Conservation (phyloP, 2,888 invertebrate species). For the Watsonalla cultraria region DNA sequence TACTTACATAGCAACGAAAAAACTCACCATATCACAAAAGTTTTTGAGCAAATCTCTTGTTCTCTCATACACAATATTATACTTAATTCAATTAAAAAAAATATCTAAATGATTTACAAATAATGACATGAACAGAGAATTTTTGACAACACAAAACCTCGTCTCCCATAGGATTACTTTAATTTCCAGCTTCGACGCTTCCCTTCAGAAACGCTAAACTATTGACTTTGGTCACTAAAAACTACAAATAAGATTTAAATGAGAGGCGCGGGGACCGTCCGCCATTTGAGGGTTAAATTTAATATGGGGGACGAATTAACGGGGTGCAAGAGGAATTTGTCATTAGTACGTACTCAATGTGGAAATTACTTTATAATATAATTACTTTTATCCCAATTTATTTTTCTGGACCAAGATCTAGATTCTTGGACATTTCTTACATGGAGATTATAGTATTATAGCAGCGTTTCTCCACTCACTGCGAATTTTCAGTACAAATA, state of each 20-base stretch:
- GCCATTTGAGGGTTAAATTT: constrained; percentile 22
- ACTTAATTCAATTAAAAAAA: no score
- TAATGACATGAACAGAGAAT: background rate
- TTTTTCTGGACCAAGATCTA: no score
- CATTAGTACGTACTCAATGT: background rate
- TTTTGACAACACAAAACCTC: background rate
- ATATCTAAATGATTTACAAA: no score
- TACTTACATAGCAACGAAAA: no score
- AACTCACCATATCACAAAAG: no score
- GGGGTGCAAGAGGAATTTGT: constrained; percentile 9
- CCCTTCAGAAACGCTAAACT: constrained; percentile 42
- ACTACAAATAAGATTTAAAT: constrained; percentile 75
- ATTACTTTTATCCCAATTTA: no score
- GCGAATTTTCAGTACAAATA: no score
- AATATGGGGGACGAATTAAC: constrained; percentile 22
- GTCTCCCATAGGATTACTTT: constrained; percentile 15
- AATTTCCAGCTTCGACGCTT: constrained; percentile 20
- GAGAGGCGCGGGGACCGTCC: constrained; percentile 36
- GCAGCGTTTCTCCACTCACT: no score
- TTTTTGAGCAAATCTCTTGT: no score
- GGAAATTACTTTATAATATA: background rate
- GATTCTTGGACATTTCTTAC: no score
- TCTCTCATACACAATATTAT: no score
- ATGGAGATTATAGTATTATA: no score
- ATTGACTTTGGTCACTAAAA: constrained; percentile 69